Base-by-base conservation (phyloP, 1,140 invertebrate genomes). In the Choristoneura fumiferana region DNA sequence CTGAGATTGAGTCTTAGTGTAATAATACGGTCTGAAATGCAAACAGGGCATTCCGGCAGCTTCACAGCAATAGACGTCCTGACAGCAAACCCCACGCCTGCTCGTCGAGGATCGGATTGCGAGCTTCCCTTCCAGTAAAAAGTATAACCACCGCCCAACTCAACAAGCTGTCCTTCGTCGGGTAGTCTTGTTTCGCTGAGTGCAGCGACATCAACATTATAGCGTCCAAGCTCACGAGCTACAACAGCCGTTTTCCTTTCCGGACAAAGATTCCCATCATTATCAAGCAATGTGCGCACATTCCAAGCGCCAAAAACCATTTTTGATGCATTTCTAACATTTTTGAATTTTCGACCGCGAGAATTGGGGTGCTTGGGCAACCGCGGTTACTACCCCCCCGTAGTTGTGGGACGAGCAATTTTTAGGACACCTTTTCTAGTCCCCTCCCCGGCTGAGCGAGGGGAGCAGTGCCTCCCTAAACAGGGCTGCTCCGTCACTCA, bases 221-320 rank as follows among this genome's bases (percentile, higher is more conserved):
- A 69, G 12, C 62, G 64, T 14, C 18, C 9, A 36, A 67, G 60
- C 62, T 73, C 70, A 4, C 62, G 57, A 35, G 70, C 59, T 36
- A 67, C 58, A 8, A 73, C 29, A 9, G 60, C 70, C 9, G 63
- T 69, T 55, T 69, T 69, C 1, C 63, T 49, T 37, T 60, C 54
- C 9, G 62, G 67, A 34, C 63, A 69, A 6, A 12, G 1, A 35
- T 65, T 69, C 1, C 0, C 40, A 12, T 57, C 49, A 5, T 54
- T 13, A 15, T 67, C 66, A 43, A 72, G 35, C 2, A 72, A 43
- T 1, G 66, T 74, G 6, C 66, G 34, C 12, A 71, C 68, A 34
- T 65, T 71, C 62, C 65, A 67, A 15, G 65, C 57, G 22, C 40
- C 64, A 58, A 70, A 60, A 10, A 40, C 62, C 58, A 68, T 58